phyloP scores from a whole-genome alignment of 30 jellyfish, hydroid and myxozoan genomes.

The Catostylus mosaicus region DNA sequence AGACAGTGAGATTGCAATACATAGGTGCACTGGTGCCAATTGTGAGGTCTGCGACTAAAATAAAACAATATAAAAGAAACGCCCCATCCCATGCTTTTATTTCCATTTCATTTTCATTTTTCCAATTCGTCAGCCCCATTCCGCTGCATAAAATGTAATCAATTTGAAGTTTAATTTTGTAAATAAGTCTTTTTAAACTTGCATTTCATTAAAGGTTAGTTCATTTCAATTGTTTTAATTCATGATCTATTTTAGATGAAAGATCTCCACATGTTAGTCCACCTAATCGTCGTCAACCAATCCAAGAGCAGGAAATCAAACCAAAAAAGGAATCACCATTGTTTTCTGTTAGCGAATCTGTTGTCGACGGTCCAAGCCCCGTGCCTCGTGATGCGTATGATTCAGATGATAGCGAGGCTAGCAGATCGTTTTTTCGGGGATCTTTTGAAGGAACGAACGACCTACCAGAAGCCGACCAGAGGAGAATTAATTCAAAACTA shows the following conservation, averaged over 20 bases:
- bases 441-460: conserved; percentile 22
- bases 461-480: conserved; percentile 66
- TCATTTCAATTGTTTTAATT: too few species aligned
- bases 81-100: too few species aligned
- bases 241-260: conserved; percentile 5
- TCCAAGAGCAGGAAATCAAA: conserved; percentile 1
- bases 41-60: too few species aligned
- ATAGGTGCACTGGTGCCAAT: too few species aligned
- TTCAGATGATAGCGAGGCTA: conserved; percentile 48
- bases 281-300: neutral
- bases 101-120: too few species aligned
- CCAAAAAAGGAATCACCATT: neutral
- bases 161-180: too few species aligned
- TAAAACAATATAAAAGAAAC: too few species aligned
- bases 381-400: conserved; percentile 1
- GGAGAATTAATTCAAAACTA: neutral
- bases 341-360: neutral
- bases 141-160: too few species aligned
- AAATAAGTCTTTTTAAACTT: too few species aligned
- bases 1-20: too few species aligned
- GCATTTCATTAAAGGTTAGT: too few species aligned
- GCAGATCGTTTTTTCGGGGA: conserved; percentile 2
- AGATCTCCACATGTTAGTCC: conserved; percentile 1
- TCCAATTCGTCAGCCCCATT: too few species aligned
- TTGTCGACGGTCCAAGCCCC: neutral